Evolutionary conservation across 2,797 vertebrate species (phyloP), one percentile per base, ranked within the genome.

Genomic region (Scolopax bukidnonensis): DNA sequence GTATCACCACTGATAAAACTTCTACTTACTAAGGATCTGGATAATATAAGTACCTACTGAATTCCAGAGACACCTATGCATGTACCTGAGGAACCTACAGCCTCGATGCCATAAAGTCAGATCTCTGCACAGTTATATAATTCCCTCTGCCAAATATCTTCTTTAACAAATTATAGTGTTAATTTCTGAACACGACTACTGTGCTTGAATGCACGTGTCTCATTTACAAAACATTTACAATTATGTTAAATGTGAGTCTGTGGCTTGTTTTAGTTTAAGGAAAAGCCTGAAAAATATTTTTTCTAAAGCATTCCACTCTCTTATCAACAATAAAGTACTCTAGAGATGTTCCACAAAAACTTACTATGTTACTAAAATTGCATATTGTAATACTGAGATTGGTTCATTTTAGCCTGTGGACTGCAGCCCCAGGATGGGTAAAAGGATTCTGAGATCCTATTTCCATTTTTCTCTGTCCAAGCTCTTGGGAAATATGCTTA

Each of bases 391-490:
- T 68, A 57, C 4, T 88, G 76, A 33, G 47, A 75, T 71, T 71
- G 57, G 65, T 93, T 85, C 79, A n/a, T 12, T 93, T 93, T 85
- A 78, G 45, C 33, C 15, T 88, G 61, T 33, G 54, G 65, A 73
- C 67, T 93, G n/a, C 36, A 86, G 21, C 28, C 73, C 32, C 54
- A 36, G 47, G n/a, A 94, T 79, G 89, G 13, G 32, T 79, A 93
- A 89, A 85, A 80, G 8, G 18, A 64, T 75, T 87, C 32, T 65
- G 50, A 90, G 87, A 93, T 93, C 53, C 6, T 85, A 38, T 93
- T 95, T 94, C 74, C 28, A 82, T 57, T 93, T 91, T 94, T 63
- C 33, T 87, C 53, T 71, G 25, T 90, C 80, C 85, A 91, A 77
- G 8, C 21, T 78, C 71, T 84, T 70, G 53, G 78, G 68, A 93